Evolutionary conservation across 2,888 invertebrate species (phyloP).

Genomic region (Branchellion lobata): DNA sequence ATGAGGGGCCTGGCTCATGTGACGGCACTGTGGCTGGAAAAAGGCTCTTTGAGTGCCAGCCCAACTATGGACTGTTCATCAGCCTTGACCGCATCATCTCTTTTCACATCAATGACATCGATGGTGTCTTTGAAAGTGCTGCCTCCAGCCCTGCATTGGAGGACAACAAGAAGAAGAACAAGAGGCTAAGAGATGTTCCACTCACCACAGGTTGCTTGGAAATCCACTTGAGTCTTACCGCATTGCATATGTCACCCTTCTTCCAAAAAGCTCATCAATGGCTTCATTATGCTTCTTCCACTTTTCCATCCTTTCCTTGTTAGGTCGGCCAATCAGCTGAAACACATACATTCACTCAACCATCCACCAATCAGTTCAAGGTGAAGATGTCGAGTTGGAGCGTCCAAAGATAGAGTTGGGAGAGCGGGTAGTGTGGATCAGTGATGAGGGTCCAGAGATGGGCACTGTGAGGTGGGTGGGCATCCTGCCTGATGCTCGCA

Average conservation of each 20-base stretch:
- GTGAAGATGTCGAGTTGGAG: conserved; percentile 1
- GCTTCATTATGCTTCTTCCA: too few species aligned
- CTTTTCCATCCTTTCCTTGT: too few species aligned
- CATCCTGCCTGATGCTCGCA: conserved; percentile 60
- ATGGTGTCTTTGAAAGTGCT: conserved; percentile 15
- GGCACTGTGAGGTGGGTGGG: conserved; percentile 66
- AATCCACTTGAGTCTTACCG: too few species aligned
- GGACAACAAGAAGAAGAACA: background rate
- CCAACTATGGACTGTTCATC: conserved; percentile 39
- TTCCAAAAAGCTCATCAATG: too few species aligned
- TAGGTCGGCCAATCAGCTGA: too few species aligned
- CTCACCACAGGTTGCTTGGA: too few species aligned
- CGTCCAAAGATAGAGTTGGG: conserved; percentile 59
- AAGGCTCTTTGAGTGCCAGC: conserved; percentile 33
- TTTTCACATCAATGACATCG: conserved; percentile 5
- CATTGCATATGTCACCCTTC: too few species aligned
- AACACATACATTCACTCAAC: too few species aligned
- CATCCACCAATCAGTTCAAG: too few species aligned
- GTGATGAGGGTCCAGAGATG: conserved; percentile 64
- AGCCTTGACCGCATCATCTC: conserved; percentile 23
- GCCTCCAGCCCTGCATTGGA: background rate
- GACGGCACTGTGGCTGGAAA: conserved; percentile 31
- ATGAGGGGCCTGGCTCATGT: conserved; percentile 12
- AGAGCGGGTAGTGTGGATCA: conserved; percentile 66
- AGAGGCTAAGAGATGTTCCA: too few species aligned